A percentile compares a stretch with the other conserved stretches of the same genome.
Conservation (phyloP, 2,888 invertebrate species). For the Electrophaes corylata region DNA sequence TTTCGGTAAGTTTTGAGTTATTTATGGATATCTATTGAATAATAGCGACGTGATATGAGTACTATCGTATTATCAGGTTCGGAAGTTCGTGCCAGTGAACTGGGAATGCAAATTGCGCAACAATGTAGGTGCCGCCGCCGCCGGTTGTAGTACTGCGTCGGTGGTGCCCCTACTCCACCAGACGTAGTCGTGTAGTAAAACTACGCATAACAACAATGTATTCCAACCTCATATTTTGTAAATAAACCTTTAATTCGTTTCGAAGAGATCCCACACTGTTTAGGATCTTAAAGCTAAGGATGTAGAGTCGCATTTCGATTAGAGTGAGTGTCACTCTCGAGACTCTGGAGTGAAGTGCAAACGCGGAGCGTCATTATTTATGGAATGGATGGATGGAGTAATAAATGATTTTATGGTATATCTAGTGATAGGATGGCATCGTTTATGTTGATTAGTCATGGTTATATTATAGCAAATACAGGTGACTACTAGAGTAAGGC, state of each 20-base stretch:
- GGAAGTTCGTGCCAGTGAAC: conserved; percentile 46
- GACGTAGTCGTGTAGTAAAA: conserved; percentile 25
- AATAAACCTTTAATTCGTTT: conserved; percentile 16
- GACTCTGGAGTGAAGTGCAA: conserved; percentile 28
- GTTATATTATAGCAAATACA: neutral
- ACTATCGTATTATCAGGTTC: conserved; percentile 30
- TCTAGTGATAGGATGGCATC: conserved; percentile 37
- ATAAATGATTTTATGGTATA: conserved; percentile 35
- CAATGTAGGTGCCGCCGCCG: conserved; percentile 39
- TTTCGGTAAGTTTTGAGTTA: conserved; percentile 11
- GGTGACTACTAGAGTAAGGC: neutral
- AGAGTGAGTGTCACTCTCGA: conserved; percentile 28
- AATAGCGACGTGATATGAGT: neutral
- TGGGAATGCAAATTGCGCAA: conserved; percentile 49
- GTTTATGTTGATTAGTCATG: conserved; percentile 40
- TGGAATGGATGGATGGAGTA: conserved; percentile 30
- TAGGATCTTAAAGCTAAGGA: neutral
- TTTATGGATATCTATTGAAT: conserved; percentile 8
- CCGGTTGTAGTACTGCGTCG: conserved; percentile 21
- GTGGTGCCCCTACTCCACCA: conserved; percentile 17
- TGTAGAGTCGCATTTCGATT: conserved; percentile 9
- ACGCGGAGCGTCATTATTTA: conserved; percentile 20
- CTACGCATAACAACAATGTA: conserved; percentile 15
- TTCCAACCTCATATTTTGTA: conserved; percentile 14
- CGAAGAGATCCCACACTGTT: neutral